Base-by-base conservation (phyloP, 2,113 vertebrate genomes). In the Oncorhynchus clarkii region DNA sequence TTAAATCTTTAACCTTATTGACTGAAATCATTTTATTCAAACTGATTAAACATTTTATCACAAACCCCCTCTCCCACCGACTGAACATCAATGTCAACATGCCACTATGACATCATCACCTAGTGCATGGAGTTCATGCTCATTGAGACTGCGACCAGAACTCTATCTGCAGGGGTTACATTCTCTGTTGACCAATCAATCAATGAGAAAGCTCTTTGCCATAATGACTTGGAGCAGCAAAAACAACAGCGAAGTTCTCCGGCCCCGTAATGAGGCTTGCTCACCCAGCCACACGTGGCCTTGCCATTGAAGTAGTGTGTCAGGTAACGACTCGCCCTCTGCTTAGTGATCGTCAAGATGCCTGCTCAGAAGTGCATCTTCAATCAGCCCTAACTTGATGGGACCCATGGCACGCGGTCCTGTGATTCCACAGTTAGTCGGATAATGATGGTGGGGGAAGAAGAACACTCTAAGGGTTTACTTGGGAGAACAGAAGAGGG, bases 321-420 rank as follows among this genome's bases (percentile, higher is more conserved):
- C 74, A 82, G 80, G 75, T 81, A 71, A 79, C 67, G 29, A 39
- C 60, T 20, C 3, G 70, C 73, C 75, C 71, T 72, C 73, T 59
- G 39, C 60, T 80, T 71, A 79, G 80, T 67, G 71, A 78, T 72
- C 75, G 77, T 76, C 67, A 49, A 76, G 51, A 73, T 72, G 71
- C 71, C 74, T 77, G 80, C 79, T 74, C 77, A 83, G 64, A 78
- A 70, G 68, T 70, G 70, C 75, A 80, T 85, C 83, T 84, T 76
- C 60, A 34, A 79, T 72, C 79, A 78, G 79, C 73, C 73, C 67
- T n/a, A 75, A 54, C 70, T 82, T 74, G 74, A 86, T 60, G 69
- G 80, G 64, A 71, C 74, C 79, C 78, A 67, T 6, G 78, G 78
- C 73, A 66, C 76, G 78, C 75, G 69, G 74, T 39, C 49, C 60